Conservation (phyloP, 2,797 vertebrate genomes). For the Macrochelys suwanniensis region DNA sequence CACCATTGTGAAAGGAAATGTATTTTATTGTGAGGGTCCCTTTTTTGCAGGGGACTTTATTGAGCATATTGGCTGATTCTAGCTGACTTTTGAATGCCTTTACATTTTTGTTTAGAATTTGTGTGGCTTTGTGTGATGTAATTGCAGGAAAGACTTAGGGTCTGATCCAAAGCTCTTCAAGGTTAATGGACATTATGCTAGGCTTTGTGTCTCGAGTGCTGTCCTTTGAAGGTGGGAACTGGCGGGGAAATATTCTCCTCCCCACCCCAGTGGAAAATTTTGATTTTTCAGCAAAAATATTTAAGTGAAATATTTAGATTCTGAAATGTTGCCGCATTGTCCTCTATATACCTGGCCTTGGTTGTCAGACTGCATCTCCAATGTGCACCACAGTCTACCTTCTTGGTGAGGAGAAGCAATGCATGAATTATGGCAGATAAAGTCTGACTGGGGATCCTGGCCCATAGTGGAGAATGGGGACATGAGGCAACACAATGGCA, state of each 20-base stretch:
- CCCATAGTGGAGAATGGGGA: neutral
- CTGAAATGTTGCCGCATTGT: neutral
- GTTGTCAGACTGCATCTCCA: no score
- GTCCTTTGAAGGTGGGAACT: no score
- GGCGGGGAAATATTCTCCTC: no score
- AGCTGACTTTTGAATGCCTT: neutral
- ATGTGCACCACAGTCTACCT: no score
- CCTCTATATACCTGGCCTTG: neutral
- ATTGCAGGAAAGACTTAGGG: neutral
- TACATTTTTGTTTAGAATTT: neutral
- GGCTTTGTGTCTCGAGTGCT: neutral
- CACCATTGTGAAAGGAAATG: neutral
- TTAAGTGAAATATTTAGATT: no score
- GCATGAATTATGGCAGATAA: neutral
- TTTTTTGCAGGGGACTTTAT: neutral
- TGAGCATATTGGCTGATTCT: neutral
- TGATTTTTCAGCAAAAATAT: no score
- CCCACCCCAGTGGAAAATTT: no score
- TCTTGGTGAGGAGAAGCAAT: no score
- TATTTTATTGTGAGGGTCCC: neutral
- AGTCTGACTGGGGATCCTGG: neutral
- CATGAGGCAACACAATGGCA: rapidly evolving
- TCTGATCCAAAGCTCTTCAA: neutral
- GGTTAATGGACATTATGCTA: neutral
- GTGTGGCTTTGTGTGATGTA: neutral